Percentiles rank a stretch among this genome's conserved stretches.
Evolutionary conservation across 2,888 invertebrate genomes (phyloP).

Genomic region (Plebejus melissa): DNA sequence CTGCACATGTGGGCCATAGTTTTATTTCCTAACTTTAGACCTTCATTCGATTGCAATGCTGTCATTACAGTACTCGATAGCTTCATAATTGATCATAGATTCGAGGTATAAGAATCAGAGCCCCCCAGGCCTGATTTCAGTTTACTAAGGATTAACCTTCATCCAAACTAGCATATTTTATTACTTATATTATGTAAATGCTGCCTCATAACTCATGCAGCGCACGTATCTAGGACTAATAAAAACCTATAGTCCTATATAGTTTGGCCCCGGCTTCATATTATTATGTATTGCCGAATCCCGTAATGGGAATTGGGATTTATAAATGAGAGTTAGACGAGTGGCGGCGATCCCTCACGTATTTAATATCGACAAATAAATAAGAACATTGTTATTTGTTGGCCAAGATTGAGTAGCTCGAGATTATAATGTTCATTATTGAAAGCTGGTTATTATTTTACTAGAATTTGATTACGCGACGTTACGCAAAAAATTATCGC

Average conservation of each 20-base stretch:
- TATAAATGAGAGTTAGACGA: not conserved
- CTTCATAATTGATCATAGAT: too few species aligned
- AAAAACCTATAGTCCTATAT: not conserved
- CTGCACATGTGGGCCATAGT: too few species aligned
- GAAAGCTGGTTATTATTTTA: not conserved
- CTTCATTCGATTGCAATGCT: too few species aligned
- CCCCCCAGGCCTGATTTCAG: too few species aligned
- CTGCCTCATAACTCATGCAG: not conserved
- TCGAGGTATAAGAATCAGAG: too few species aligned
- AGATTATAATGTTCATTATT: not conserved
- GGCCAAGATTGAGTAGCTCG: not conserved
- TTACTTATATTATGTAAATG: not conserved
- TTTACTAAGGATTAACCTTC: not conserved
- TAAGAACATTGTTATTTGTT: constrained; percentile 17
- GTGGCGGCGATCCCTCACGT: constrained; percentile 26
- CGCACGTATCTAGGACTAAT: constrained; percentile 1
- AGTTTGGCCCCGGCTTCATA: not conserved
- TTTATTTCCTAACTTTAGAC: too few species aligned
- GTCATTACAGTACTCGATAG: too few species aligned
- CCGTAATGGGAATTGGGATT: constrained; percentile 26
- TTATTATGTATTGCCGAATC: constrained; percentile 14
- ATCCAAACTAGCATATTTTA: not conserved
- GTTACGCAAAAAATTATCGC: too few species aligned
- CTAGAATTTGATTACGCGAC: not conserved
- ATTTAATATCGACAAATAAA: constrained; percentile 27